These are phyloP conservation scores for Balearica regulorum DNA, from an alignment of 2,797 vertebrate genomes.

Conservation along the genomic window DNA sequence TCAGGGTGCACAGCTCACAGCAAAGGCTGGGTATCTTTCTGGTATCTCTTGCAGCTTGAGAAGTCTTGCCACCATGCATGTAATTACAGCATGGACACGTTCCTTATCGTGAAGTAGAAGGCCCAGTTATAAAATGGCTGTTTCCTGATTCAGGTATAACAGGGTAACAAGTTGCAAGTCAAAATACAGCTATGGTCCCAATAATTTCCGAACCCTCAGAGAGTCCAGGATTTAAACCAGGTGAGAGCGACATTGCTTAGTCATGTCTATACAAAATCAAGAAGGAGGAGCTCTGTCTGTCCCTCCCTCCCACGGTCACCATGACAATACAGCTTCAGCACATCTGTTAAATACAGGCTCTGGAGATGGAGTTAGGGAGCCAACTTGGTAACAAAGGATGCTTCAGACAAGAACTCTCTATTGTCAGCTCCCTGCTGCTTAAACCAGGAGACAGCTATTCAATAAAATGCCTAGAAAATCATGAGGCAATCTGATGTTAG, in stretches of 20 bases:
- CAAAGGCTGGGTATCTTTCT: background rate
- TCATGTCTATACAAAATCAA: background rate
- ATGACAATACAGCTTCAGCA: background rate
- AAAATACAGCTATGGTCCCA: background rate
- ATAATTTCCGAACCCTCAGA: background rate
- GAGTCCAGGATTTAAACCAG: background rate
- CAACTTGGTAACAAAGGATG: background rate
- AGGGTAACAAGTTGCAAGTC: background rate
- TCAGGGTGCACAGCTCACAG: background rate
- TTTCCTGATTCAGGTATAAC: background rate
- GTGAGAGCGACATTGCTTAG: background rate
- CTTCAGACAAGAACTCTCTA: background rate
- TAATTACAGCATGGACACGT: background rate
- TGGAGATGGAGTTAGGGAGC: background rate
- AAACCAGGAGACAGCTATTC: background rate
- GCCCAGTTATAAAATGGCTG: background rate
- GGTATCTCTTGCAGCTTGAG: background rate
- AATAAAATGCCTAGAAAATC: background rate
- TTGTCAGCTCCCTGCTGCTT: background rate
- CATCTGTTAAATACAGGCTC: background rate
- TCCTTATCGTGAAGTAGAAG: background rate
- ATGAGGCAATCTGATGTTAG: background rate
- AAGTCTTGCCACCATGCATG: background rate
- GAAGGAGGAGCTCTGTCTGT: accelerated
- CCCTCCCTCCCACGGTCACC: background rate